Percentiles rank a stretch among this genome's conserved stretches.
phyloP scores from a whole-genome alignment of 2,888 invertebrate genomes.

The Sepioteuthis lessoniana region DNA sequence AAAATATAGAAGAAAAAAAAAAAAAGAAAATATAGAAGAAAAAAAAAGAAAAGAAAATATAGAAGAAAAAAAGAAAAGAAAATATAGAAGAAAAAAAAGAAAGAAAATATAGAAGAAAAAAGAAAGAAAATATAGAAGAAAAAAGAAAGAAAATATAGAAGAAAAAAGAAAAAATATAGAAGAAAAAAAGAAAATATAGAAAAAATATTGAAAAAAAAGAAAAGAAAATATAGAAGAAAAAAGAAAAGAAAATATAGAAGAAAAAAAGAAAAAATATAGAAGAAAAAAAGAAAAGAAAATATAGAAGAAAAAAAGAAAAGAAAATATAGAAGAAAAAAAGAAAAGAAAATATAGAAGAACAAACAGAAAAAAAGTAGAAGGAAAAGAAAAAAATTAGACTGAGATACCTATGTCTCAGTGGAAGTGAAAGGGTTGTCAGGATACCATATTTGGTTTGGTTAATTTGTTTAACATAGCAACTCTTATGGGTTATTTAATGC shows the following conservation, averaged over 20 bases:
- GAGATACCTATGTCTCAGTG: too few species aligned
- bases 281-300: background rate
- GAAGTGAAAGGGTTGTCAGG: too few species aligned
- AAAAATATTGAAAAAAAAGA: too few species aligned
- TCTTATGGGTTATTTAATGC: too few species aligned
- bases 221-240: too few species aligned
- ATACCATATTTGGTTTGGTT: too few species aligned
- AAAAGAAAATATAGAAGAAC: too few species aligned
- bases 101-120: background rate
- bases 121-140: background rate
- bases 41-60: background rate
- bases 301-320: background rate
- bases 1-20: background rate
- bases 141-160: too few species aligned
- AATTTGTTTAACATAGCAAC: too few species aligned
- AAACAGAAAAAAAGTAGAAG: background rate
- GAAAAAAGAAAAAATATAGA: too few species aligned
- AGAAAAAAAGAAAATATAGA: too few species aligned
- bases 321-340: background rate
- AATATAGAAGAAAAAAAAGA: background rate
- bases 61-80: background rate
- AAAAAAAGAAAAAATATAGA: background rate
- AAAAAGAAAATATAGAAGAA: background rate
- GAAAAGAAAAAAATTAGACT: too few species aligned
- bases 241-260: background rate